Evolutionary conservation across 2,888 invertebrate species (phyloP).

Genomic region (Mythimna albipuncta): DNA sequence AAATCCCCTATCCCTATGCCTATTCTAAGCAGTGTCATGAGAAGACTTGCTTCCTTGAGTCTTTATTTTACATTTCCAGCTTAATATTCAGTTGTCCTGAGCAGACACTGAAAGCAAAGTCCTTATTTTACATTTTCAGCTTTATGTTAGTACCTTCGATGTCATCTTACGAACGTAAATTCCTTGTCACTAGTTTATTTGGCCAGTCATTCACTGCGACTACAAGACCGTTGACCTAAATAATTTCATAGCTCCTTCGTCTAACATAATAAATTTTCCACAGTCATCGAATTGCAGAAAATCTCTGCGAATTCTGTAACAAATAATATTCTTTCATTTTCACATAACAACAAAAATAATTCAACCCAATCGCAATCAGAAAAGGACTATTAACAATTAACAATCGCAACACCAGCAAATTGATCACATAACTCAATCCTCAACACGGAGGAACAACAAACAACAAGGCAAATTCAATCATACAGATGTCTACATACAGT

Average conservation of each 20-base stretch:
- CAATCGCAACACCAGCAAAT: constrained; percentile 29
- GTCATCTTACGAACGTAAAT: background rate
- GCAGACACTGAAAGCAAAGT: background rate
- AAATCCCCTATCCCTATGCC: too few relatives aligned
- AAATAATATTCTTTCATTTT: background rate
- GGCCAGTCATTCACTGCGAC: background rate
- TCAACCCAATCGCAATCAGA: background rate
- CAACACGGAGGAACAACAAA: background rate
- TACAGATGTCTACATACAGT: constrained; percentile 13
- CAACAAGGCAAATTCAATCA: constrained; percentile 30
- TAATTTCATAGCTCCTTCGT: background rate
- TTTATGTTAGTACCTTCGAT: background rate
- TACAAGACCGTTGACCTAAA: too few relatives aligned
- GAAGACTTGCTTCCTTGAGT: too few relatives aligned
- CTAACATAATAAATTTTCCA: background rate
- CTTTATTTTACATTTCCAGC: too few relatives aligned
- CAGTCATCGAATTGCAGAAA: too few relatives aligned
- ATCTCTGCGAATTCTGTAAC: too few relatives aligned
- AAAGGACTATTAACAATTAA: constrained; percentile 1
- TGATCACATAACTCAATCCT: constrained; percentile 32
- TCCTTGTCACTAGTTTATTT: background rate
- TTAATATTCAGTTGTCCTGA: background rate
- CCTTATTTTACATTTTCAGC: background rate
- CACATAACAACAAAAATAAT: background rate
- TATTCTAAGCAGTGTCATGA: too few relatives aligned